Evolutionary conservation across 2,888 invertebrate genomes (phyloP).

Genomic region (Temnothorax ravouxi): DNA sequence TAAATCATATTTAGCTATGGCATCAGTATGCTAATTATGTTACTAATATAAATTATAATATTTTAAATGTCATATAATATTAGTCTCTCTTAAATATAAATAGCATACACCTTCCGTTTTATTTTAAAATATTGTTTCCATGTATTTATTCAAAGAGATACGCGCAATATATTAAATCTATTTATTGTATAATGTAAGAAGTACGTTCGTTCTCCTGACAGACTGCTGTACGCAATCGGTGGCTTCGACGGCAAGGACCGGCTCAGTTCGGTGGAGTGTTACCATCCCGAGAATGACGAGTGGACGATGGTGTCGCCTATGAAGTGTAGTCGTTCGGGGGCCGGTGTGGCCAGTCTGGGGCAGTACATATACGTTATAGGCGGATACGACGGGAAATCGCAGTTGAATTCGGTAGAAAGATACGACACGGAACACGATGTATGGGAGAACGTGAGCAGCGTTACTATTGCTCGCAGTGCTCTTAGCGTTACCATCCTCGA

Average conservation of each 20-base stretch:
- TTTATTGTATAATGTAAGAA: neutral
- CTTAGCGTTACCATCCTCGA: conserved; percentile 95
- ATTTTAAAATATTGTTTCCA: neutral
- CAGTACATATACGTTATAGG: conserved; percentile 97
- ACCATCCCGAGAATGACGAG: conserved; percentile 96
- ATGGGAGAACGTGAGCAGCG: conserved; percentile 93
- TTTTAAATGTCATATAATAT: neutral
- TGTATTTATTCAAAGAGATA: neutral
- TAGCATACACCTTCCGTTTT: neutral
- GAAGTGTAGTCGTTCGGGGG: conserved; percentile 93
- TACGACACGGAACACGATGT: conserved; percentile 94
- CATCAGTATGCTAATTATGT: neutral
- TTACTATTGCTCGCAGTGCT: conserved; percentile 94
- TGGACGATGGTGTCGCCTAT: conserved; percentile 95
- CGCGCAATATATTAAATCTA: neutral
- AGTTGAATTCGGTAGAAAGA: conserved; percentile 94
- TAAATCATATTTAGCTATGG: conserved; percentile 8
- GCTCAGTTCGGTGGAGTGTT: conserved; percentile 94
- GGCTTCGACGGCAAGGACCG: conserved; percentile 95
- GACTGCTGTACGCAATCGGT: conserved; percentile 92
- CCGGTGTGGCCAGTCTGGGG: conserved; percentile 94
- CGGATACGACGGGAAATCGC: conserved; percentile 95
- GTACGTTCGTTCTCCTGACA: conserved; percentile 52
- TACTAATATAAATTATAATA: neutral
- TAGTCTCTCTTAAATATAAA: neutral